A percentile compares a stretch with the other conserved stretches of the same genome.
These are phyloP conservation scores for Acleris holmiana DNA, from an alignment of 2,888 invertebrate genomes.

Conservation along the genomic window DNA sequence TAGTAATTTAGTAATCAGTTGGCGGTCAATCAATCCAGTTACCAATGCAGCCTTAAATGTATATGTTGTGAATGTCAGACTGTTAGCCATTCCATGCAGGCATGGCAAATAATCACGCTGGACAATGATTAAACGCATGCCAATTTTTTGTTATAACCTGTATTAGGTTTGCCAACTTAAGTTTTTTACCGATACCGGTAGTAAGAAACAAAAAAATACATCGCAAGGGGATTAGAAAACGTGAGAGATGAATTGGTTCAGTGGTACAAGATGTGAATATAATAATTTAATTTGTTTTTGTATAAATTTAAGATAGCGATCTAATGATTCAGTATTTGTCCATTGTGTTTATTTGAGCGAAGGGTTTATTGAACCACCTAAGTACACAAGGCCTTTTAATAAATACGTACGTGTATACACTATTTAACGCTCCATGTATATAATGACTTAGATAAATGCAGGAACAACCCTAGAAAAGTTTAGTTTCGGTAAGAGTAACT, in stretches of 20 bases:
- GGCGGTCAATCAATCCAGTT: conserved; percentile 22
- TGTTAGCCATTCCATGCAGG: not conserved
- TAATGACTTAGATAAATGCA: conserved; percentile 23
- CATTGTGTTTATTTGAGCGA: conserved; percentile 33
- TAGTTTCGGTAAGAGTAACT: conserved; percentile 21
- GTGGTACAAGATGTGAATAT: conserved; percentile 16
- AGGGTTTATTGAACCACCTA: conserved; percentile 5
- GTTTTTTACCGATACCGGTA: too few relatives aligned
- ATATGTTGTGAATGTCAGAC: conserved; percentile 7
- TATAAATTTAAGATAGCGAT: conserved; percentile 1
- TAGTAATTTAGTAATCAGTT: conserved; percentile 9
- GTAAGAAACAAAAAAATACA: not conserved
- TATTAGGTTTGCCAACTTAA: not conserved
- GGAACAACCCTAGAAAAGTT: conserved; percentile 23
- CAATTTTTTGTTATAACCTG: not conserved
- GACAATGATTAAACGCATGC: conserved; percentile 9
- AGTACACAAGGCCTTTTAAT: conserved; percentile 26
- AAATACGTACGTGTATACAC: conserved; percentile 35
- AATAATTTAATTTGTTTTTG: not conserved
- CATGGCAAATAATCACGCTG: conserved; percentile 27
- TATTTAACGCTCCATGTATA: conserved; percentile 23
- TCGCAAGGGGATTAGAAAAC: not conserved
- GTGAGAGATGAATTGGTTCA: not conserved
- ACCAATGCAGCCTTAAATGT: conserved; percentile 23
- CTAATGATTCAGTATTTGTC: conserved; percentile 18